Evolutionary conservation across 2,888 invertebrate species (phyloP), one percentile per base, ranked within the genome.

Genomic region (Tholera decimalis): DNA sequence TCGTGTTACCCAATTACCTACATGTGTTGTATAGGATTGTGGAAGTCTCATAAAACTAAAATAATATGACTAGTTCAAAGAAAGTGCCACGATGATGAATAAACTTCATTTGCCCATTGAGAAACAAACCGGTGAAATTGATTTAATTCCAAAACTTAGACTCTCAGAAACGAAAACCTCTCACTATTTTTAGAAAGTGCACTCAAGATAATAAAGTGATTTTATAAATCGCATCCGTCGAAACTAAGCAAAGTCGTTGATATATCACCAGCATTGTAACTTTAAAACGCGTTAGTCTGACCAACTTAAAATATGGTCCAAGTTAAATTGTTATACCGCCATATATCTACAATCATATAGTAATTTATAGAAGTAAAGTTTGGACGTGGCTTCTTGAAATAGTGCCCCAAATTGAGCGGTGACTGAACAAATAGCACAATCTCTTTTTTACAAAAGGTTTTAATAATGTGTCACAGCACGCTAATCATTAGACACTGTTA

Each of bases 261-360:
- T 70, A 75, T 66, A 79, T 82, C 39, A 66, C 57, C 5, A 18
- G 33, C 56, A 67, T 46, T 43, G 33, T 13, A 79, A 73, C 41
- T 82, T 84, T 70, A 54, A 80, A 77, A 67, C 53, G 62, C 49
- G 55, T 68, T 63, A 65, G 63, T 73, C 73, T 60, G 28, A 71
- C 54, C 51, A 64, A 37, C 57, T 62, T 80, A 74, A 85, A 82
- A 80, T 82, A 80, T 81, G 64, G 79, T 50, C 49, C 28, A 84
- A 86, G 79, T 84, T 85, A 80, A 76, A 85, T 84, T 83, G 86
- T 82, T 83, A 79, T 69, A 56, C 57, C 35, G 60, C 30, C 49
- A 62, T 77, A 58, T 58, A 73, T 67, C 60, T 39, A 59, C 56
- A 50, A 71, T 76, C 55, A 74, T 72, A 70, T 55, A 68, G 62